These are phyloP conservation scores for Nematopogon swammerdamellus DNA, from an alignment of 2,888 invertebrate genomes.

Conservation along the genomic window DNA sequence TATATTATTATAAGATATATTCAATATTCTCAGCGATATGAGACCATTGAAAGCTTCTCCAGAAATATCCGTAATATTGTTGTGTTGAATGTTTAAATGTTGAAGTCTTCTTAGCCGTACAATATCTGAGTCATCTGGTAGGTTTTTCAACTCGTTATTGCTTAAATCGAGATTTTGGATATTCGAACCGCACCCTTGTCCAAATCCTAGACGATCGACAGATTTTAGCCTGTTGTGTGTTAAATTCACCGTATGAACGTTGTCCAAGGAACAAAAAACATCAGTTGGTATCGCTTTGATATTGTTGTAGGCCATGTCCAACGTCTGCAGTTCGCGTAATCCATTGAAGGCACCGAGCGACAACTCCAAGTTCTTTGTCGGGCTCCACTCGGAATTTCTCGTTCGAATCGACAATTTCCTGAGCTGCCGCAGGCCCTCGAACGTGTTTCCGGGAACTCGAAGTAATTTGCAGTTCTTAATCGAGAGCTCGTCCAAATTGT, in stretches of 20 bases:
- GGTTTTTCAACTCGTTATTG: constrained; percentile 69
- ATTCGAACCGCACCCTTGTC: constrained; percentile 62
- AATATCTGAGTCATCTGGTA: constrained; percentile 73
- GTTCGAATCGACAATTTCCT: constrained; percentile 77
- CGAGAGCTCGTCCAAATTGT: constrained; percentile 70
- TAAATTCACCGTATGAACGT: constrained; percentile 78
- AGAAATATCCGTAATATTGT: constrained; percentile 76
- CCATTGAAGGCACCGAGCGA: constrained; percentile 69
- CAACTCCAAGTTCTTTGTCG: constrained; percentile 71
- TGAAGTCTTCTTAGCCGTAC: constrained; percentile 74
- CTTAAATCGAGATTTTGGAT: constrained; percentile 78
- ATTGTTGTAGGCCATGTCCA: constrained; percentile 83
- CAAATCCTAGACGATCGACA: constrained; percentile 72
- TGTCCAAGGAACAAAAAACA: constrained; percentile 75
- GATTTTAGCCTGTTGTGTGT: constrained; percentile 80
- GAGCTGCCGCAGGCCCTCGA: constrained; percentile 76
- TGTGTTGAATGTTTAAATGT: constrained; percentile 77
- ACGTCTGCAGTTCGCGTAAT: constrained; percentile 72
- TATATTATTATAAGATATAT: constrained; percentile 83
- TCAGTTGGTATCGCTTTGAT: constrained; percentile 76
- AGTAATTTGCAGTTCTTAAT: constrained; percentile 79
- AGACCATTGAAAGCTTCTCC: constrained; percentile 77
- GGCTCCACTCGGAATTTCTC: constrained; percentile 76
- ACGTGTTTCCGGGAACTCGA: constrained; percentile 70
- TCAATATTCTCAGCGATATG: constrained; percentile 73